Conservation (phyloP, 2,113 vertebrate species). For the Macroglossus sobrinus region DNA sequence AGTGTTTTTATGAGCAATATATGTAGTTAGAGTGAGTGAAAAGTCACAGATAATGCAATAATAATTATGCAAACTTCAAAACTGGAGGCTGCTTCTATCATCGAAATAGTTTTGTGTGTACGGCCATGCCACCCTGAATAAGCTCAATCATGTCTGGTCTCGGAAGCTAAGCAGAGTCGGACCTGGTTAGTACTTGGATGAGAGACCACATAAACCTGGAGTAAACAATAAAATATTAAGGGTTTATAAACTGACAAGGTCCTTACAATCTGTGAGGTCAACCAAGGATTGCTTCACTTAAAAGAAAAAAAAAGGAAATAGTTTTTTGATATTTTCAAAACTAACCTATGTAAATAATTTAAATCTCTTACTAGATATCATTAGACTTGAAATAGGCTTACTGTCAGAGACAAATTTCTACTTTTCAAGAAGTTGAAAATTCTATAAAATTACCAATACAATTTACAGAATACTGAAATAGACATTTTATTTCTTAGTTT, state of each 20-base stretch:
- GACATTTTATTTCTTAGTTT: constrained; percentile 22
- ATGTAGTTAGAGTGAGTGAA: background rate
- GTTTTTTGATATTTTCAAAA: background rate
- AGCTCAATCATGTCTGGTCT: too few species aligned
- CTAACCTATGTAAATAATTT: background rate
- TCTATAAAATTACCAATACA: background rate
- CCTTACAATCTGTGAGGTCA: too few species aligned
- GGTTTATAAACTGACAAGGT: too few species aligned
- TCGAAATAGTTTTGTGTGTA: background rate
- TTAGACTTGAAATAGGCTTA: background rate
- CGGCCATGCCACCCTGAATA: too few species aligned
- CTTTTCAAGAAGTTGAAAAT: background rate
- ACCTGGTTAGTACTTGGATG: too few species aligned
- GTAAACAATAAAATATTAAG: too few species aligned
- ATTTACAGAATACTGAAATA: constrained; percentile 4
- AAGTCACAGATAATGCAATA: background rate
- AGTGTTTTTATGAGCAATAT: background rate
- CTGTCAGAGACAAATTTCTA: background rate
- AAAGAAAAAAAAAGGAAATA: background rate
- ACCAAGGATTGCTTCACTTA: too few species aligned
- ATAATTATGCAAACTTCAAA: background rate
- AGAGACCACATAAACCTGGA: too few species aligned
- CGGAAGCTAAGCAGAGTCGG: too few species aligned
- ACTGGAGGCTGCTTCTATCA: background rate
- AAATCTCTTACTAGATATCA: background rate